phyloP scores from a whole-genome alignment of 2,113 vertebrate genomes.

The Calyptomena viridis region DNA sequence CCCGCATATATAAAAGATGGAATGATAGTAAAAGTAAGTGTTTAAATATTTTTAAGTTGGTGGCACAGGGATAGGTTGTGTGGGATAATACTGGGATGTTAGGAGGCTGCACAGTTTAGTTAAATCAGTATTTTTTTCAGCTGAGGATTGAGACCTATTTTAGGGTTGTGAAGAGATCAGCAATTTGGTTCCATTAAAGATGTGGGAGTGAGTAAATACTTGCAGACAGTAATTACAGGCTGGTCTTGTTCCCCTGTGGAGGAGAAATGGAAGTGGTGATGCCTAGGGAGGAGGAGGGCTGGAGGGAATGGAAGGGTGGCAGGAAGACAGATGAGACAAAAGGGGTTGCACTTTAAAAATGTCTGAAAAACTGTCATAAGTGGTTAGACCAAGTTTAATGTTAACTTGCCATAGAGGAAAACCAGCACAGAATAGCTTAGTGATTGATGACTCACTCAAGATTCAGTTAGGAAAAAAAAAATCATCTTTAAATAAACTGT shows the following conservation, averaged over 20 bases:
- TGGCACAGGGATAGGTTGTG: background rate
- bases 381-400: conserved; percentile 11
- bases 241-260: background rate
- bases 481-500: background rate
- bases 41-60: background rate
- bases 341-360: background rate
- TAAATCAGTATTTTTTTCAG: background rate
- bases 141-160: background rate
- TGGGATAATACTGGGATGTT: background rate
- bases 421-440: background rate
- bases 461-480: background rate
- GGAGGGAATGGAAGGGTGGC: background rate
- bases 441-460: conserved; percentile 36
- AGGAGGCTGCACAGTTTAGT: background rate
- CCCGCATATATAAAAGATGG: background rate
- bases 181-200: background rate
- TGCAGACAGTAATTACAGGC: background rate
- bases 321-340: conserved; percentile 26
- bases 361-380: conserved; percentile 1
- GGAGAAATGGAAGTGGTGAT: background rate
- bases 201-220: background rate
- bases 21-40: background rate
- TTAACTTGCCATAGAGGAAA: background rate
- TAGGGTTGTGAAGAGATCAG: background rate
- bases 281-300: background rate